Evolutionary conservation across 2,888 invertebrate genomes (phyloP).

Genomic region (Sarcophaga variegata): DNA sequence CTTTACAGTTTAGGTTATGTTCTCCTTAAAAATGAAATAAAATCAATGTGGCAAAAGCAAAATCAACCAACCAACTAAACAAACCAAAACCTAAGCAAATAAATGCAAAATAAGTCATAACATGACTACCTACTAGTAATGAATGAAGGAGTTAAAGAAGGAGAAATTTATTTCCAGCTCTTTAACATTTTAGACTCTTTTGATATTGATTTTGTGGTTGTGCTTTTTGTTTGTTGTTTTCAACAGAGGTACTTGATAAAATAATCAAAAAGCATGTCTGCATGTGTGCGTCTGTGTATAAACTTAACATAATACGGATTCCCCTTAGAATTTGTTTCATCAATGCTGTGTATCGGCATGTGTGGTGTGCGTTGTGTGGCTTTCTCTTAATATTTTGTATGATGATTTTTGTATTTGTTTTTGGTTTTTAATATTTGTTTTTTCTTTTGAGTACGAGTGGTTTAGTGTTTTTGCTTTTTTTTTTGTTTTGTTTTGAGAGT

Average conservation of each 20-base stretch:
- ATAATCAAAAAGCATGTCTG: not conserved
- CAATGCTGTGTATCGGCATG: not conserved
- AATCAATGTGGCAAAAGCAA: not conserved
- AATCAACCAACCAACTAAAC: not conserved
- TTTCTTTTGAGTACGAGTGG: constrained; percentile 62
- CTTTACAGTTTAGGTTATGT: not conserved
- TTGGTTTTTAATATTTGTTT: not conserved
- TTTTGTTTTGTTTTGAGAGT: constrained; percentile 28
- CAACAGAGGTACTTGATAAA: not conserved
- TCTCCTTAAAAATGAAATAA: not conserved
- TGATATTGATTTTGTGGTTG: not conserved
- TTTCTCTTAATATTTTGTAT: constrained; percentile 63
- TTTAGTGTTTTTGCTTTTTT: not conserved
- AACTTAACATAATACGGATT: not conserved
- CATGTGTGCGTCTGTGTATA: not conserved
- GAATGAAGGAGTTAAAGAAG: constrained; percentile 15
- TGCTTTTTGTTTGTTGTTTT: not conserved
- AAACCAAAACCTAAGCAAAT: not conserved
- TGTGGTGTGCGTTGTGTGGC: not conserved
- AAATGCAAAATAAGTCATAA: constrained; percentile 23
- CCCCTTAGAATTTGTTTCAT: not conserved
- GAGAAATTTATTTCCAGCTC: constrained; percentile 35
- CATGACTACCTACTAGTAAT: not conserved
- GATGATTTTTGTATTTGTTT: constrained; percentile 45
- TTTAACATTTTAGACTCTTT: not conserved